Percentiles rank a stretch among this genome's conserved stretches.
Evolutionary conservation across 2,888 invertebrate species (phyloP).

Genomic region (Xanthorhoe spadicearia): DNA sequence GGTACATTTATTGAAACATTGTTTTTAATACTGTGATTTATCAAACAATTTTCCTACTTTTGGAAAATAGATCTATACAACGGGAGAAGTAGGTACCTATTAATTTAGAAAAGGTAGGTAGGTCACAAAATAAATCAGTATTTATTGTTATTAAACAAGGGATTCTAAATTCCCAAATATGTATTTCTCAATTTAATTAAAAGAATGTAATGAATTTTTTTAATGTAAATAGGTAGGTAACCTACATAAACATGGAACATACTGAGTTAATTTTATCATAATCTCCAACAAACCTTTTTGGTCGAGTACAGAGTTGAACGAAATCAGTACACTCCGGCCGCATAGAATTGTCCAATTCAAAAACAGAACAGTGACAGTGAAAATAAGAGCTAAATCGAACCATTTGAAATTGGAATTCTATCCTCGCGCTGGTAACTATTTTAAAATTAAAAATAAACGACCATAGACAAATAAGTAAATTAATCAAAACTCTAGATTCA

Average conservation of each 20-base stretch:
- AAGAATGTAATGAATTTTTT: too few species aligned
- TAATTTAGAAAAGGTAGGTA: too few species aligned
- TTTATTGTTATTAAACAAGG: too few species aligned
- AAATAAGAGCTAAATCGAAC: conserved; percentile 53
- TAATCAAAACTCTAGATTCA: too few species aligned
- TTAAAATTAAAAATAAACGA: not conserved
- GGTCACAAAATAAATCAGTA: too few species aligned
- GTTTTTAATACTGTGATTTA: not conserved
- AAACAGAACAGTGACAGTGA: conserved; percentile 69
- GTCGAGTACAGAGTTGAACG: conserved; percentile 52
- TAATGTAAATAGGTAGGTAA: too few species aligned
- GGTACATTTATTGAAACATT: not conserved
- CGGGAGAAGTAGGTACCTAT: too few species aligned
- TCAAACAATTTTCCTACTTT: too few species aligned
- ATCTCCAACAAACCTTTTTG: conserved; percentile 29
- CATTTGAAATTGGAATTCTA: conserved; percentile 51
- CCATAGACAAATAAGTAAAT: not conserved
- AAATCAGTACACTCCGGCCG: conserved; percentile 54
- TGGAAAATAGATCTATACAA: too few species aligned
- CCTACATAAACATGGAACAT: too few species aligned
- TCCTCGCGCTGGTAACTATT: conserved; percentile 9
- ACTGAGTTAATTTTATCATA: conserved; percentile 17
- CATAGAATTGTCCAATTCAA: conserved; percentile 55
- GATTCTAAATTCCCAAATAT: too few species aligned
- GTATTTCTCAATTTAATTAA: too few species aligned